Conservation (phyloP, 1,140 invertebrate genomes). For the Trialeurodes vaporariorum region DNA sequence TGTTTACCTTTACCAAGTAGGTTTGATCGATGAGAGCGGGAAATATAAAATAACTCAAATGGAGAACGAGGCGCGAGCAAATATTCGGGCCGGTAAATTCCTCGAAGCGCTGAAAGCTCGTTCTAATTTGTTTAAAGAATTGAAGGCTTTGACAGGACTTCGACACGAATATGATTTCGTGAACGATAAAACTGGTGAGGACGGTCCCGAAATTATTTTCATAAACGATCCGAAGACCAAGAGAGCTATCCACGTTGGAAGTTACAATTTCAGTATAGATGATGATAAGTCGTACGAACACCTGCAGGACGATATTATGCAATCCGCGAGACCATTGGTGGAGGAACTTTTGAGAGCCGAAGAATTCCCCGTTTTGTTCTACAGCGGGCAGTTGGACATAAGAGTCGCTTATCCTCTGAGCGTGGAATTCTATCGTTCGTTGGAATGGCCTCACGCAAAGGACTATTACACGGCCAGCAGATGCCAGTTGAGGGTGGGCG, state of each 20-base stretch:
- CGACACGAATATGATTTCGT: not conserved
- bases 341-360: not conserved
- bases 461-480: not conserved
- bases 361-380: not conserved
- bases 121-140: not conserved
- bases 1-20: conserved; percentile 68
- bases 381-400: not conserved
- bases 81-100: not conserved
- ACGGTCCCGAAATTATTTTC: not conserved
- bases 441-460: not conserved
- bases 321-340: not conserved
- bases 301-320: not conserved
- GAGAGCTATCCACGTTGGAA: not conserved
- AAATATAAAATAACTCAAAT: not conserved
- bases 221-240: not conserved
- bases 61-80: not conserved
- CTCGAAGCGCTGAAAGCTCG: not conserved
- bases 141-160: not conserved
- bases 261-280: not conserved
- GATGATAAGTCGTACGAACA: conserved; percentile 35
- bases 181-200: not conserved
- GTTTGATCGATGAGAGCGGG: conserved; percentile 29
- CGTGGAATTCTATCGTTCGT: not conserved
- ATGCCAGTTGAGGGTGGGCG: not conserved
- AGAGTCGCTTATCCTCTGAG: not conserved